Conservation (phyloP, 2,797 vertebrate species). For the Spinus olivaceus region DNA sequence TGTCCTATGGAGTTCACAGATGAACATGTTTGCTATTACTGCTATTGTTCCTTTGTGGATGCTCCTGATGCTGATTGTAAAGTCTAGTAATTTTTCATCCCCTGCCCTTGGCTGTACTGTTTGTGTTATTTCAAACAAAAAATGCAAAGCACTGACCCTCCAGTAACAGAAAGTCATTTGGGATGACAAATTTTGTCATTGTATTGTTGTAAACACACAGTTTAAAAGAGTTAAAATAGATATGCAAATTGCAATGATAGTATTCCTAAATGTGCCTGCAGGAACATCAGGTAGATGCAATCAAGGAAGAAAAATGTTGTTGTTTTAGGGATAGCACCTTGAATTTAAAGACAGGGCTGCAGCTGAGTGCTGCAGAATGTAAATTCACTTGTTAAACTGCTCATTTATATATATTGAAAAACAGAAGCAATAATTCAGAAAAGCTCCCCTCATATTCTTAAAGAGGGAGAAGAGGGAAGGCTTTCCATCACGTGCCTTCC, state of each 20-base stretch:
- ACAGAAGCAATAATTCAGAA: neutral
- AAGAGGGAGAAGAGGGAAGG: neutral
- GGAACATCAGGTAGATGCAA: slow-evolving; percentile 14
- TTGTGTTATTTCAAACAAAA: slow-evolving; percentile 29
- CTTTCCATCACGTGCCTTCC: fast-evolving
- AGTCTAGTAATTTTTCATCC: slow-evolving; percentile 13
- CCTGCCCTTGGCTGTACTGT: slow-evolving; percentile 13
- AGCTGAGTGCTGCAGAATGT: neutral
- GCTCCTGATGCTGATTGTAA: neutral
- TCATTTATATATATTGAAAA: slow-evolving; percentile 9
- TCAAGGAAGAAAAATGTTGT: slow-evolving; percentile 31
- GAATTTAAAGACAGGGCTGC: slow-evolving; percentile 5
- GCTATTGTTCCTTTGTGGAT: neutral
- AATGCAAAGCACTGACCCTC: neutral
- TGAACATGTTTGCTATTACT: neutral
- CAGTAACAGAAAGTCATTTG: neutral
- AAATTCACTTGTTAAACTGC: neutral
- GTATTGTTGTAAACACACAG: neutral
- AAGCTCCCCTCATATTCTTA: neutral
- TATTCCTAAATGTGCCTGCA: neutral
- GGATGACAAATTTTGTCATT: slow-evolving; percentile 8
- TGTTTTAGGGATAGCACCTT: neutral
- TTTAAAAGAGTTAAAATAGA: slow-evolving; percentile 44
- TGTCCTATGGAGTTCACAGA: slow-evolving; percentile 1
- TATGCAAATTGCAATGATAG: neutral